These are phyloP conservation scores for Yponomeuta evonymella DNA, from an alignment of 2,888 invertebrate species.

Conservation along the genomic window DNA sequence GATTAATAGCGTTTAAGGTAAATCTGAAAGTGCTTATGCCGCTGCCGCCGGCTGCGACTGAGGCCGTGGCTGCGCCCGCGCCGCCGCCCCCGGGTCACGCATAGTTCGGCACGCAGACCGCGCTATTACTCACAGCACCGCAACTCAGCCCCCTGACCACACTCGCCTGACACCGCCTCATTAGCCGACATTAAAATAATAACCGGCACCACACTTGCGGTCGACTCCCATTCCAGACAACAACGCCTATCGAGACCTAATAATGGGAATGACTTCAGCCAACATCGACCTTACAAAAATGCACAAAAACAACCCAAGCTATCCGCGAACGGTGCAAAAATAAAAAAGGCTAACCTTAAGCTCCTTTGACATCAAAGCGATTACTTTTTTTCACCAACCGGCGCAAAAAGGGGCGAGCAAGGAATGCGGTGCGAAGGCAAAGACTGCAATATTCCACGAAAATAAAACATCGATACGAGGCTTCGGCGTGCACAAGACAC, in stretches of 20 bases:
- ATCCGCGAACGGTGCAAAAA: conserved; percentile 1
- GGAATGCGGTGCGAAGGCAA: conserved; percentile 52
- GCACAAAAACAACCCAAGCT: conserved; percentile 2
- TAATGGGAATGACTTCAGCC: not conserved
- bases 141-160: conserved; percentile 47
- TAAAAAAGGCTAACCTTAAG: conserved; percentile 18
- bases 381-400: conserved; percentile 33
- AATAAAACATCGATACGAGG: conserved; percentile 55
- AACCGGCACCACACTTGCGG: conserved; percentile 38
- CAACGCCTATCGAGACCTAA: conserved; percentile 24
- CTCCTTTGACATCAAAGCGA: conserved; percentile 43
- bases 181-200: conserved; percentile 59
- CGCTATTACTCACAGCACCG: conserved; percentile 45
- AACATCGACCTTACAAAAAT: not conserved
- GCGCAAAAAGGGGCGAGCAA: conserved; percentile 45
- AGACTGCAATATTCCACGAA: conserved; percentile 48
- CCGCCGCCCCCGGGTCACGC: conserved; percentile 36
- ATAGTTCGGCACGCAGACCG: conserved; percentile 43
- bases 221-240: conserved; percentile 33
- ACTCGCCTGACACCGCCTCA: conserved; percentile 50
- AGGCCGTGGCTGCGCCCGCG: conserved; percentile 30
- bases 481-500: conserved; percentile 62
- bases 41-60: conserved; percentile 15
- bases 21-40: conserved; percentile 51
- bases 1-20: conserved; percentile 54